A percentile compares a stretch with the other conserved stretches of the same genome.
phyloP scores from a whole-genome alignment of 2,113 vertebrate genomes.

The Ptychochromis oligacanthus region DNA sequence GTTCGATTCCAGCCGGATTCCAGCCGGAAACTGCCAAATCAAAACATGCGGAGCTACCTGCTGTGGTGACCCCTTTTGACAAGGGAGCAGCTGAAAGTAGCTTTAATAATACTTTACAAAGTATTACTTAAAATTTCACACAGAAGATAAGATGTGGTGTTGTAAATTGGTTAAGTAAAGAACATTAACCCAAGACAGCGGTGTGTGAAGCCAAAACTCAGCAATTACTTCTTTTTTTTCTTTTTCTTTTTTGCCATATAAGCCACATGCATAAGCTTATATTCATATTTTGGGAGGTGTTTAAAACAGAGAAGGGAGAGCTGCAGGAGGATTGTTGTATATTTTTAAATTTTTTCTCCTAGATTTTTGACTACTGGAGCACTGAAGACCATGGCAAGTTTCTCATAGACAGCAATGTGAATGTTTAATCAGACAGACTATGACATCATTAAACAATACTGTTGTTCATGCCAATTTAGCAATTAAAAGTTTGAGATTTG shows the following conservation, averaged over 20 bases:
- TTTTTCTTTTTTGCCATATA: too few relatives aligned
- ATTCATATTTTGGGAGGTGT: not conserved
- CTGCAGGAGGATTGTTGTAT: not conserved
- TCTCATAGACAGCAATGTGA: not conserved
- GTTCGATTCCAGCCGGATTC: too few relatives aligned
- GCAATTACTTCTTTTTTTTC: too few relatives aligned
- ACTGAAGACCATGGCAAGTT: too few relatives aligned
- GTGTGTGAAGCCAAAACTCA: too few relatives aligned
- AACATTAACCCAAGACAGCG: too few relatives aligned
- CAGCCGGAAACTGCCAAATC: too few relatives aligned
- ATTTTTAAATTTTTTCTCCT: not conserved
- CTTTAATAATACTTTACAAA: not conserved
- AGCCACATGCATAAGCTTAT: not conserved
- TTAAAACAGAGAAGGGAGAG: not conserved
- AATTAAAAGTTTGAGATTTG: not conserved
- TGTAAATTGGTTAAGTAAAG: not conserved
- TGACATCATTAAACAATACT: not conserved
- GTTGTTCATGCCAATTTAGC: not conserved
- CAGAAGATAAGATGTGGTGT: not conserved
- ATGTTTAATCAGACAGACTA: not conserved
- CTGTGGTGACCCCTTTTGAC: too few relatives aligned
- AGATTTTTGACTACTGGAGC: not conserved
- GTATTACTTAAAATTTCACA: not conserved
- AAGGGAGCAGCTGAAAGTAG: too few relatives aligned
- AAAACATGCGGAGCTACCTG: too few relatives aligned